A percentile compares a stretch with the other conserved stretches of the same genome.
phyloP scores from a whole-genome alignment of 2,113 vertebrate species.

The Pogonocichla stellata region DNA sequence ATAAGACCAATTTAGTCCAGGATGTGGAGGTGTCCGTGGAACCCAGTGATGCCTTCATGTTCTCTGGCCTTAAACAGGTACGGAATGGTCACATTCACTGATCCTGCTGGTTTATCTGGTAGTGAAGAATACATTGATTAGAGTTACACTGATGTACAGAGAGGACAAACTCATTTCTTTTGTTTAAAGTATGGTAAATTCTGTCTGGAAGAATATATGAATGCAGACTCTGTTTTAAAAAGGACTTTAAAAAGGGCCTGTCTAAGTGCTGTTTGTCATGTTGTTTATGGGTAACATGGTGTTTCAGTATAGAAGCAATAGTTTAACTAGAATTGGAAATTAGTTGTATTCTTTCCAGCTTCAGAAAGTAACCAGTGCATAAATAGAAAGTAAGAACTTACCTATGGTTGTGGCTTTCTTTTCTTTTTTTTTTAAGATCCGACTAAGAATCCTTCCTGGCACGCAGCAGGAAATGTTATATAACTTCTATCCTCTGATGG shows the following conservation, averaged over 20 bases:
- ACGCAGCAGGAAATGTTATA: constrained; percentile 92
- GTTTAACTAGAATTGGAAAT: neutral
- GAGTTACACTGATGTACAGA: neutral
- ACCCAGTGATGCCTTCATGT: constrained; percentile 98
- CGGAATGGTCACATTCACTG: neutral
- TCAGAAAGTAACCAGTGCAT: neutral
- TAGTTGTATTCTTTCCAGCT: neutral
- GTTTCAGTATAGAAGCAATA: neutral
- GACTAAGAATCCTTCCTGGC: constrained; percentile 90
- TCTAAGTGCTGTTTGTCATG: neutral
- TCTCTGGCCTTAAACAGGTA: constrained; percentile 98
- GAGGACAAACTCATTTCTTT: neutral
- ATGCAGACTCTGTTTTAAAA: neutral
- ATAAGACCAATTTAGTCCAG: constrained; percentile 90
- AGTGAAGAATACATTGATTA: neutral
- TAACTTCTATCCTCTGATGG: constrained; percentile 97
- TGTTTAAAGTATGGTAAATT: neutral
- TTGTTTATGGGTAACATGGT: neutral
- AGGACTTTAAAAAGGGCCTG: neutral
- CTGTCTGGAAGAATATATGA: neutral
- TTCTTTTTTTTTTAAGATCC: constrained; percentile 77
- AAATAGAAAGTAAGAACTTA: neutral
- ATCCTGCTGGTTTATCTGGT: neutral
- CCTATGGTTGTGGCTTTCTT: neutral
- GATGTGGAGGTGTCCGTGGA: constrained; percentile 95